Conservation (phyloP, 2,113 vertebrate species). For the Nematolebias whitei region DNA sequence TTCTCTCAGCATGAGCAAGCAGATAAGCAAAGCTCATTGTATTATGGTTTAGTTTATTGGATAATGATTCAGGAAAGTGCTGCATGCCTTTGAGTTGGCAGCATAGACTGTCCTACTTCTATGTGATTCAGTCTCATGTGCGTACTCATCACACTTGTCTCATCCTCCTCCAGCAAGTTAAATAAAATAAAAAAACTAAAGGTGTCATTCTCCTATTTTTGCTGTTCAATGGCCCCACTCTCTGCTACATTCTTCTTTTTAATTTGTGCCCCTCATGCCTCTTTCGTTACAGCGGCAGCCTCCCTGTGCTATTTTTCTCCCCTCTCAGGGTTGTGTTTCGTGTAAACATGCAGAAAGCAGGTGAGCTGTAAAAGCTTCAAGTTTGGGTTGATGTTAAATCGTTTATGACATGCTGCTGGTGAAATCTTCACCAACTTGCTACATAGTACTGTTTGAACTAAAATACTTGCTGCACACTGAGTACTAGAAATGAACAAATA, state of each 20-base stretch:
- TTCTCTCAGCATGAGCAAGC: conserved; percentile 37
- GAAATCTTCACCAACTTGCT: conserved; percentile 9
- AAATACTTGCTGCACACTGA: neutral
- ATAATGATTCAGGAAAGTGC: conserved; percentile 66
- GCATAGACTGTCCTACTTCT: conserved; percentile 67
- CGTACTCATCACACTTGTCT: conserved; percentile 44
- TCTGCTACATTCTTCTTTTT: conserved; percentile 29
- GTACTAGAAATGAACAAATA: no score
- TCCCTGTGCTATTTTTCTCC: neutral
- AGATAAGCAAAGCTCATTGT: conserved; percentile 51
- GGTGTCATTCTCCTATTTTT: conserved; percentile 41
- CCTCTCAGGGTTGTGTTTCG: conserved; percentile 11
- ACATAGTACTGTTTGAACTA: neutral
- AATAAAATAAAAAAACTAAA: conserved; percentile 43
- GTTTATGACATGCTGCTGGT: neutral
- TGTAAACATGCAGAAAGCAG: conserved; percentile 23
- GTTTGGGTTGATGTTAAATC: conserved; percentile 8
- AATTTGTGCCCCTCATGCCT: conserved; percentile 9
- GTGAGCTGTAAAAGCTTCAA: neutral
- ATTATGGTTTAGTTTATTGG: conserved; percentile 45
- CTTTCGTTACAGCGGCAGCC: neutral
- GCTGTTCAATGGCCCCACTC: conserved; percentile 18
- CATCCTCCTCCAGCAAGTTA: conserved; percentile 46
- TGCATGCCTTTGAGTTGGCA: conserved; percentile 60
- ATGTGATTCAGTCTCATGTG: conserved; percentile 46